Evolutionary conservation across 2,888 invertebrate genomes (phyloP).

Genomic region (Xestia ashworthii): DNA sequence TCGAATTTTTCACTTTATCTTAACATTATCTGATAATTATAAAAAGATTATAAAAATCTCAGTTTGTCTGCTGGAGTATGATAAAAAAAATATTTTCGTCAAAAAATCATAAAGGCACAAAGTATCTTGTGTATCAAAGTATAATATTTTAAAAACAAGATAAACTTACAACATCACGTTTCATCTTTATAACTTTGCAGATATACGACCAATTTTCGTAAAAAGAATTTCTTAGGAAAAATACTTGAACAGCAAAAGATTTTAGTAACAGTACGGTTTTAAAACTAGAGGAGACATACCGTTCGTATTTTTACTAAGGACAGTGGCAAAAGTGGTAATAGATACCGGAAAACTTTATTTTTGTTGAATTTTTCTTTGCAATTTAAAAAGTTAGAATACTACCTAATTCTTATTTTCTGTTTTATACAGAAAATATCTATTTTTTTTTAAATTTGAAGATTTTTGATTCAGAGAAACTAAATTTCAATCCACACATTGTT

Average conservation of each 20-base stretch:
- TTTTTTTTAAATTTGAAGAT: not conserved
- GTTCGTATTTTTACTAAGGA: not conserved
- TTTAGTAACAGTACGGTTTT: constrained; percentile 5
- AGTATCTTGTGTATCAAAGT: constrained; percentile 6
- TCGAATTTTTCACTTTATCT: not conserved
- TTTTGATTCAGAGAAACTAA: not conserved
- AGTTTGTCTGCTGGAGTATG: not conserved
- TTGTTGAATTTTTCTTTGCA: no score
- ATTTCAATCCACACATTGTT: not conserved
- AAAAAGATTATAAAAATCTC: not conserved
- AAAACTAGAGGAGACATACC: not conserved
- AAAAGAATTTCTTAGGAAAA: constrained; percentile 36
- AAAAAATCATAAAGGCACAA: constrained; percentile 11
- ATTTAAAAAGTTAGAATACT: no score
- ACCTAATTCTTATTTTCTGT: not conserved
- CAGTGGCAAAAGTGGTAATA: not conserved
- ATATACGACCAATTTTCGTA: constrained; percentile 44
- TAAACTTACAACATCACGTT: constrained; percentile 28
- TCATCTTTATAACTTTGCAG: constrained; percentile 33
- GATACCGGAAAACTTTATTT: not conserved
- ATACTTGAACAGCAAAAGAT: constrained; percentile 11
- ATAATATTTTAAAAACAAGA: constrained; percentile 22
- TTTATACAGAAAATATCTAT: not conserved
- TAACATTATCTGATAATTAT: not conserved
- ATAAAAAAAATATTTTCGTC: not conserved